These are phyloP conservation scores for Gymnocheta viridis DNA, from an alignment of 2,888 invertebrate genomes.

Conservation along the genomic window DNA sequence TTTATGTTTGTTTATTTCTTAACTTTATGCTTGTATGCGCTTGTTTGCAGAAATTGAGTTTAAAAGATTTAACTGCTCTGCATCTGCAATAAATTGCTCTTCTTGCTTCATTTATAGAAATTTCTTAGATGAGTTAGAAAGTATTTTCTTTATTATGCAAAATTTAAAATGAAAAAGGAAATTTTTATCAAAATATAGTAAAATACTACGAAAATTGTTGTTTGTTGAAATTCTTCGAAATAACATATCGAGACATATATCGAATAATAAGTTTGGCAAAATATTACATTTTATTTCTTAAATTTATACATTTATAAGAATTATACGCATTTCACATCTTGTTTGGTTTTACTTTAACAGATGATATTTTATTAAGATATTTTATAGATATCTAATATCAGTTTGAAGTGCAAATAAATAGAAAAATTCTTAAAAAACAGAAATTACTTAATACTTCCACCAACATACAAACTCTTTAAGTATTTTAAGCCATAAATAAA, in stretches of 20 bases:
- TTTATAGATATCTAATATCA: no score
- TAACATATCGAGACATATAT: no score
- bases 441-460: neutral
- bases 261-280: no score
- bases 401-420: no score
- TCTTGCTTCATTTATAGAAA: neutral
- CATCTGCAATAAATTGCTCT: neutral
- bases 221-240: no score
- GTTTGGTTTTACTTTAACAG: no score
- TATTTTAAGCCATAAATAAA: constrained; percentile 43
- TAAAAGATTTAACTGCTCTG: neutral
- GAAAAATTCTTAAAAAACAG: neutral
- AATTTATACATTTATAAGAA: no score
- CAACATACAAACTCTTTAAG: neutral
- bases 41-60: neutral
- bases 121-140: neutral
- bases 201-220: no score
- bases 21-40: neutral
- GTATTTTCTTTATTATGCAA: neutral
- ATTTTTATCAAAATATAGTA: neutral
- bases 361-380: no score
- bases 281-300: no score
- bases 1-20: neutral
- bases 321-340: no score
- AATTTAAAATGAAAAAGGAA: neutral